Evolutionary conservation across 2,113 vertebrate genomes (phyloP).

Genomic region (Ctenodactylus gundi): DNA sequence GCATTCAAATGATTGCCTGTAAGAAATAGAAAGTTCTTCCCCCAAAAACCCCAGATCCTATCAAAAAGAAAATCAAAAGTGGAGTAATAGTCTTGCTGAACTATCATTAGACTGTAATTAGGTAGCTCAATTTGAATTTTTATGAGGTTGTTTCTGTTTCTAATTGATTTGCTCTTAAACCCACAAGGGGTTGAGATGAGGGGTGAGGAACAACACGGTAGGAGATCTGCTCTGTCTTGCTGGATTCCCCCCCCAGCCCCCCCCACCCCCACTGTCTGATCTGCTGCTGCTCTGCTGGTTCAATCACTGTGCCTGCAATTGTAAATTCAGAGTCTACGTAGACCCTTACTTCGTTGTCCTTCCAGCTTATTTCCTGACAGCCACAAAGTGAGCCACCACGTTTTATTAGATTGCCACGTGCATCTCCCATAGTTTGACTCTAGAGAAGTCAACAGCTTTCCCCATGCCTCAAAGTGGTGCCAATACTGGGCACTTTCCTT

Average conservation of each 20-base stretch:
- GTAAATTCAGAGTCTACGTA: neutral
- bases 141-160: neutral
- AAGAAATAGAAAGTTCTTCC: constrained; percentile 21
- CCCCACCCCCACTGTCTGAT: neutral
- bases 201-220: neutral
- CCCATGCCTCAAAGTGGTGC: neutral
- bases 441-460: neutral
- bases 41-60: neutral
- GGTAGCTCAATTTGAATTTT: neutral
- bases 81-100: neutral
- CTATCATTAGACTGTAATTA: neutral
- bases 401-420: neutral
- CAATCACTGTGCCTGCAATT: neutral
- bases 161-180: neutral
- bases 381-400: neutral
- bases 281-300: neutral
- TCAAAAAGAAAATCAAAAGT: constrained; percentile 27
- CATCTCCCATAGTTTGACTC: neutral
- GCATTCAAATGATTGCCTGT: neutral
- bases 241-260: too few species aligned
- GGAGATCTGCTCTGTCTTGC: neutral
- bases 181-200: neutral
- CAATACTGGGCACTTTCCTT: neutral
- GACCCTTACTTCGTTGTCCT: neutral
- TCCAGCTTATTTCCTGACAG: neutral